Percentiles rank a stretch among this genome's conserved stretches.
Evolutionary conservation across 2,797 vertebrate genomes (phyloP).

Genomic region (Fratercula arctica): DNA sequence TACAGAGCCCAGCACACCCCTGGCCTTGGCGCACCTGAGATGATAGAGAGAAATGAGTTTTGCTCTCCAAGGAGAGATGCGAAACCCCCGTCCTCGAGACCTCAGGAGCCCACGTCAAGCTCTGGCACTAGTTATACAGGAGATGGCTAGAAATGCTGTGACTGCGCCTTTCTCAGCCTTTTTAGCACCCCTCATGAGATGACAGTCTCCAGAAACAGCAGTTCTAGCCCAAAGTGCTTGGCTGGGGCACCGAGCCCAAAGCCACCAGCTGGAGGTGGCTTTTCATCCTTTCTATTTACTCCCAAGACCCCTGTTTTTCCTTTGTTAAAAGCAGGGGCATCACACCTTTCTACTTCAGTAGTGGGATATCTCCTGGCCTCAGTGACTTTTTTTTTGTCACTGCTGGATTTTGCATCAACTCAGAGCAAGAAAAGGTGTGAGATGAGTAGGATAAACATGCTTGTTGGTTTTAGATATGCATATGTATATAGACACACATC

Average conservation of each 20-base stretch:
- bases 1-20: not conserved
- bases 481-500: not conserved
- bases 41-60: not conserved
- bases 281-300: not conserved
- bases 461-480: not conserved
- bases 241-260: not conserved
- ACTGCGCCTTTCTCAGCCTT: not conserved
- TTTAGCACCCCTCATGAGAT: not conserved
- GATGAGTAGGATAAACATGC: not conserved
- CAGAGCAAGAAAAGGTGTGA: not conserved
- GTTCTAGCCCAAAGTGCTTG: not conserved
- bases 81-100: not conserved
- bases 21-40: not conserved
- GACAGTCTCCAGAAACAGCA: not conserved
- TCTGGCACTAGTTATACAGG: not conserved
- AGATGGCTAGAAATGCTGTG: rapidly evolving
- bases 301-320: not conserved
- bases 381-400: not conserved
- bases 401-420: not conserved
- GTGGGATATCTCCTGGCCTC: not conserved
- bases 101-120: rapidly evolving
- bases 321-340: not conserved
- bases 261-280: not conserved
- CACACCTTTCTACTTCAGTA: not conserved
- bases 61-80: not conserved